Conservation (phyloP, 2,888 invertebrate species). For the Stegana nigrithorax region DNA sequence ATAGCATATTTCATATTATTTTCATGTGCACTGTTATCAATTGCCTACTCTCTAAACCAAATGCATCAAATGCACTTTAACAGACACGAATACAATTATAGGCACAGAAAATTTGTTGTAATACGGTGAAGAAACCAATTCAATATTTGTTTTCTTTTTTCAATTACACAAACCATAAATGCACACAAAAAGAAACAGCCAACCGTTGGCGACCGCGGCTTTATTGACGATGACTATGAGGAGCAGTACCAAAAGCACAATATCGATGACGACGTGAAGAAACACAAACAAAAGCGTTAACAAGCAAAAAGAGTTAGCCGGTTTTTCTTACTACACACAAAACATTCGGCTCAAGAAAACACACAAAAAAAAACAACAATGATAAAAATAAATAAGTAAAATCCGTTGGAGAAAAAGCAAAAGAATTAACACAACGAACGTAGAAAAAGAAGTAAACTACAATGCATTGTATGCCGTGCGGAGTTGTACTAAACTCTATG, state of each 20-base stretch:
- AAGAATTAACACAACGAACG: slow-evolving; percentile 9
- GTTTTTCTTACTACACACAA: slow-evolving; percentile 2
- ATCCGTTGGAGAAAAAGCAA: neutral
- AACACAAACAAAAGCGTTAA: neutral
- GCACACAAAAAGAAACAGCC: neutral
- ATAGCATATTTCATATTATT: slow-evolving; percentile 14
- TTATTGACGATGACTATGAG: neutral
- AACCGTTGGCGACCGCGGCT: neutral
- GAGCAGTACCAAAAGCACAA: neutral
- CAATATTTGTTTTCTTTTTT: neutral
- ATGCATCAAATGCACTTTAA: no score
- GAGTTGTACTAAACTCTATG: slow-evolving; percentile 45
- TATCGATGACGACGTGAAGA: neutral
- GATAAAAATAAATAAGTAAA: neutral
- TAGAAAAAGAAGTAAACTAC: neutral
- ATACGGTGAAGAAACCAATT: neutral
- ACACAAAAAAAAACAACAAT: neutral
- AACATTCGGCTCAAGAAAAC: neutral
- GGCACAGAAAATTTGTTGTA: neutral
- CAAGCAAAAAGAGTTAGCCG: slow-evolving; percentile 13
- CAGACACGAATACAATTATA: slow-evolving; percentile 17
- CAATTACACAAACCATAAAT: slow-evolving; percentile 11
- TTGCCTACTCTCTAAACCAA: no score
- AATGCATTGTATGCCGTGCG: slow-evolving; percentile 30
- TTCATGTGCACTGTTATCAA: slow-evolving; percentile 2